phyloP scores from a whole-genome alignment of 1,140 invertebrate species.

The Tetramorium simillimum region DNA sequence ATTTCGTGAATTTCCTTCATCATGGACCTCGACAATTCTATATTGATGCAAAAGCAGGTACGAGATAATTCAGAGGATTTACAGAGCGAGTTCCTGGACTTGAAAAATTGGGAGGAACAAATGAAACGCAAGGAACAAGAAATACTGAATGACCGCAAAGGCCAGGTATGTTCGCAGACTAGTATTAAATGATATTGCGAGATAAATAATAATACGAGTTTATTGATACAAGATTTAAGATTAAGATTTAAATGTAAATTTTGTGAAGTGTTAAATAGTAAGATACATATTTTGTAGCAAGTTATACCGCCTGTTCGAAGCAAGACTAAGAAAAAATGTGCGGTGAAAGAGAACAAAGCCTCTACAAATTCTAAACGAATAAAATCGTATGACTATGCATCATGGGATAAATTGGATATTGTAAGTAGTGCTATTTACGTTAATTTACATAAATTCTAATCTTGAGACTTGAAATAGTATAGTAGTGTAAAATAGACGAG shows the following conservation, averaged over 20 bases:
- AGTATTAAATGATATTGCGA: background rate
- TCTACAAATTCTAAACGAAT: conserved; percentile 81
- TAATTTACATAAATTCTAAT: conserved; percentile 10
- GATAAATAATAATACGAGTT: background rate
- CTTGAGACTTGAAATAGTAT: background rate
- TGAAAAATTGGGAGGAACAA: conserved; percentile 93
- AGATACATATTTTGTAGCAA: conserved; percentile 67
- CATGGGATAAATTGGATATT: conserved; percentile 94
- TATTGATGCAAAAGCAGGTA: conserved; percentile 89
- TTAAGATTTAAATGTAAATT: background rate
- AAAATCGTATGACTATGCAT: conserved; percentile 88
- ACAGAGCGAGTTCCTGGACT: conserved; percentile 90
- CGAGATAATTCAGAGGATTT: conserved; percentile 91
- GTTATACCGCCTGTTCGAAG: conserved; percentile 87
- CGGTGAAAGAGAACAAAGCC: conserved; percentile 76
- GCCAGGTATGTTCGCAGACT: conserved; percentile 66
- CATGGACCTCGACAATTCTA: conserved; percentile 81
- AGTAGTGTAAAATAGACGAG: too few relatives aligned
- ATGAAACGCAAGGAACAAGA: conserved; percentile 93
- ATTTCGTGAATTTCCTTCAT: background rate
- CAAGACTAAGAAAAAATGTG: conserved; percentile 73
- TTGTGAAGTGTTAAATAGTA: background rate
- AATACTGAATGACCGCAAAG: conserved; percentile 74
- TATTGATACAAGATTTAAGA: background rate
- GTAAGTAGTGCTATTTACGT: conserved; percentile 83